Evolutionary conservation across 2,888 invertebrate genomes (phyloP).

Genomic region (Trichopoda pennipes): DNA sequence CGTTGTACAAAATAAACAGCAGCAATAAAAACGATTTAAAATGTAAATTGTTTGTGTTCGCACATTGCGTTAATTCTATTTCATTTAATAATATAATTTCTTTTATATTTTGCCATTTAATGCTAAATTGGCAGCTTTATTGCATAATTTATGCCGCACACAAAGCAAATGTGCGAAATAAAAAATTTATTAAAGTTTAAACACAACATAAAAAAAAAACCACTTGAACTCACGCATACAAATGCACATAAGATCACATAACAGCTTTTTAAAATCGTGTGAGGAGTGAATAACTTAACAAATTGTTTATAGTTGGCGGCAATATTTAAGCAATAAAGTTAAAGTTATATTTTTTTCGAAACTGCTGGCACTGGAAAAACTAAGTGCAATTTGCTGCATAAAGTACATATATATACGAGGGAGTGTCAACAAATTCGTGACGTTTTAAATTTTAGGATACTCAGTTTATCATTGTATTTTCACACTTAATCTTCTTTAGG

Average conservation of each 20-base stretch:
- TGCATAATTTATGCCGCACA: conserved; percentile 75
- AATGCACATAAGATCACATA: conserved; percentile 5
- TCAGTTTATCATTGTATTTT: background rate
- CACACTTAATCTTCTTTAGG: too few species aligned
- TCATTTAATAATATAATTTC: conserved; percentile 8
- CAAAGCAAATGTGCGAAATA: conserved; percentile 69
- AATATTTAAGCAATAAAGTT: conserved; percentile 41
- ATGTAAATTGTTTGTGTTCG: background rate
- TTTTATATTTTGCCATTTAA: conserved; percentile 29
- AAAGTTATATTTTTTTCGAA: background rate
- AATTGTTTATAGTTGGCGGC: conserved; percentile 46
- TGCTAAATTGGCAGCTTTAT: conserved; percentile 71
- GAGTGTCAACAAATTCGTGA: too few species aligned
- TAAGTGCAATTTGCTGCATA: conserved; percentile 10
- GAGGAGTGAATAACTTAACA: conserved; percentile 11
- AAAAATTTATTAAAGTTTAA: background rate
- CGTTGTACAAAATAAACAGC: conserved; percentile 18
- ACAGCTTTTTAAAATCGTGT: background rate
- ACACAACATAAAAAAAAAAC: background rate
- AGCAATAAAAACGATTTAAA: conserved; percentile 22
- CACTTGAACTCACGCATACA: background rate
- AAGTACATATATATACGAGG: background rate
- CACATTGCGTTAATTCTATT: conserved; percentile 45
- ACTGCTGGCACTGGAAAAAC: background rate
- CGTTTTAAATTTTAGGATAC: too few species aligned